phyloP scores from a whole-genome alignment of 92 coral and sea anemone species.

The Parazoanthus atlanticus region DNA sequence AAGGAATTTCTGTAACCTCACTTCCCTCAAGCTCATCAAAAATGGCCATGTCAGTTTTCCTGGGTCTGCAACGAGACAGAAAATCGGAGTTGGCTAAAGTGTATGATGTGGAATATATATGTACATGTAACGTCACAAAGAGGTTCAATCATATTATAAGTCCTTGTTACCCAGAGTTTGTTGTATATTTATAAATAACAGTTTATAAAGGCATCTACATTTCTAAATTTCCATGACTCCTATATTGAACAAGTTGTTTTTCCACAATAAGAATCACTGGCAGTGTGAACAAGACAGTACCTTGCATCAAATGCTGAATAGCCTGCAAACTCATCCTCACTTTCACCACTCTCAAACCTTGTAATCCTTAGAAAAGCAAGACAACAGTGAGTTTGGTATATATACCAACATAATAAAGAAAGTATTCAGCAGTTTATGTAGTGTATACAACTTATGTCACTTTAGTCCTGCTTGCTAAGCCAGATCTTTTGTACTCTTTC shows the following conservation, averaged over 20 bases:
- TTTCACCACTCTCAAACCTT: not conserved
- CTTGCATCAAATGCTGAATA: not conserved
- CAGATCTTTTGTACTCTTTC: no score
- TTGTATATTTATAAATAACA: not conserved
- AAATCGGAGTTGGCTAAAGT: not conserved
- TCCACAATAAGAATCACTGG: not conserved
- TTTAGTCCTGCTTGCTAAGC: not conserved
- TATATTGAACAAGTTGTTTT: not conserved
- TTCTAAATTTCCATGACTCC: not conserved
- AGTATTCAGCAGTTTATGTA: not conserved
- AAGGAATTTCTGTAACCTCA: slow-evolving; percentile 22
- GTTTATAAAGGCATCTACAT: not conserved
- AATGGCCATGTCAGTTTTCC: slow-evolving; percentile 28
- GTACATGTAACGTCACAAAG: not conserved
- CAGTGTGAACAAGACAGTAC: not conserved
- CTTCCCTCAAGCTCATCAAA: not conserved
- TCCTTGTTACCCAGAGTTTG: no score
- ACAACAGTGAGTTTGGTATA: not conserved
- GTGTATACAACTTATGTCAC: not conserved
- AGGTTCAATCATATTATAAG: not conserved
- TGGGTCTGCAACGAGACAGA: not conserved
- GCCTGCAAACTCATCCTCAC: slow-evolving; percentile 1
- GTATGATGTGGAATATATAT: not conserved
- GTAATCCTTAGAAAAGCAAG: not conserved
- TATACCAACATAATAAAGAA: not conserved